Percentiles rank a stretch among this genome's conserved stretches.
Conservation (phyloP, 2,113 vertebrate genomes). For the Salvelinus fontinalis region DNA sequence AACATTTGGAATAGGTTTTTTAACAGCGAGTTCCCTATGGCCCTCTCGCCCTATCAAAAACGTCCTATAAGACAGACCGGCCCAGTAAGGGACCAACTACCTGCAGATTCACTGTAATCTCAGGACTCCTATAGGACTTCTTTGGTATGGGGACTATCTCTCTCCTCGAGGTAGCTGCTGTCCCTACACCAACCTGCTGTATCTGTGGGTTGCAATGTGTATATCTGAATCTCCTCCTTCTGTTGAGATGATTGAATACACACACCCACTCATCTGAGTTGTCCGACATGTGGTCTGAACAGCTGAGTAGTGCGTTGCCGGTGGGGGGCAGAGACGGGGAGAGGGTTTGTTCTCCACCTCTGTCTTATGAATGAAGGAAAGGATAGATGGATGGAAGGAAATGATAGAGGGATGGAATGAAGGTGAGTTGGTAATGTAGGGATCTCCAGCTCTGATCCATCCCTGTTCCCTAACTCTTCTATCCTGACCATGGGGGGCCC, state of each 20-base stretch:
- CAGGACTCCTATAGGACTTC: constrained; percentile 63
- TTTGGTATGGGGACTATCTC: constrained; percentile 38
- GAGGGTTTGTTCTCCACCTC: constrained; percentile 9
- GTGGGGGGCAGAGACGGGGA: constrained; percentile 21
- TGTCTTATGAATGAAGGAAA: constrained; percentile 11
- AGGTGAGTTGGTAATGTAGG: constrained; percentile 61
- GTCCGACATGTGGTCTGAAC: constrained; percentile 49
- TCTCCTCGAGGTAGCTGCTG: constrained; percentile 37
- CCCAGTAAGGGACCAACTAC: constrained; percentile 46
- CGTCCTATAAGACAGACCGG: constrained; percentile 55
- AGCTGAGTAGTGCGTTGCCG: constrained; percentile 35
- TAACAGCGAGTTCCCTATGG: not conserved
- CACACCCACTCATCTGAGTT: constrained; percentile 11
- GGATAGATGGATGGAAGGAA: constrained; percentile 12
- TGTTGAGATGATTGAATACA: constrained; percentile 8
- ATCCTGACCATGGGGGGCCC: constrained; percentile 43
- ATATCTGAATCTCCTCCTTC: constrained; percentile 26
- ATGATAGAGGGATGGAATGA: constrained; percentile 38
- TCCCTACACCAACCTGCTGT: constrained; percentile 46
- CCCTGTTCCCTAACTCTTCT: constrained; percentile 10
- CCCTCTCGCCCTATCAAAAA: constrained; percentile 53
- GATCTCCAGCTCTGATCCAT: not conserved
- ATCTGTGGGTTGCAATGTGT: constrained; percentile 13
- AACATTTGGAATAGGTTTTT: not conserved
- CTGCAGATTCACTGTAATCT: constrained; percentile 57